Conservation (phyloP, 2,888 invertebrate species). For the Lagria hirta region DNA sequence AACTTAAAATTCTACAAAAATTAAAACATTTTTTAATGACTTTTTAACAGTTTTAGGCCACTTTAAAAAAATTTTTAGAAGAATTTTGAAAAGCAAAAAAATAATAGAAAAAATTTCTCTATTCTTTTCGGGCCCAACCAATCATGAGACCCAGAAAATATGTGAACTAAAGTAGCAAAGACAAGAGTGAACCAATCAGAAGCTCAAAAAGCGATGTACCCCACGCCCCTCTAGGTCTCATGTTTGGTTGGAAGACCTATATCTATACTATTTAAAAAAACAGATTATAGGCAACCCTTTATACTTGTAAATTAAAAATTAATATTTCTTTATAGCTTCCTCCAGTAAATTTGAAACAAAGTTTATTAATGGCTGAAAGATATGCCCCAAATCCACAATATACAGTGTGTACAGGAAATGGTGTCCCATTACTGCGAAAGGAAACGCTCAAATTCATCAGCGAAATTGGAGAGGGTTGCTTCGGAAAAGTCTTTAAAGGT, state of each 20-base stretch:
- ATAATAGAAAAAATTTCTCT: not conserved
- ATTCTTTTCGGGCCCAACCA: not conserved
- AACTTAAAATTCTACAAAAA: too few relatives aligned
- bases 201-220: too few relatives aligned
- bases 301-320: slow-evolving; percentile 3
- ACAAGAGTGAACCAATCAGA: too few relatives aligned
- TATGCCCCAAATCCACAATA: slow-evolving; percentile 79
- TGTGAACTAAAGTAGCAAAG: too few relatives aligned
- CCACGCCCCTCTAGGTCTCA: too few relatives aligned
- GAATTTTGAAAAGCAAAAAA: not conserved
- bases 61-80: not conserved
- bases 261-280: not conserved
- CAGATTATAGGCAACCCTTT: too few relatives aligned
- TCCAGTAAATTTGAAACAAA: slow-evolving; percentile 59
- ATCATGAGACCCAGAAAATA: too few relatives aligned
- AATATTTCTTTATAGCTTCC: slow-evolving; percentile 56
- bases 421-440: slow-evolving; percentile 64
- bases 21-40: not conserved
- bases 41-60: not conserved
- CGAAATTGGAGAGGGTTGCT: slow-evolving; percentile 85
- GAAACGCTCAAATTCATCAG: slow-evolving; percentile 70
- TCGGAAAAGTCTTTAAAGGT: slow-evolving; percentile 89
- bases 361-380: slow-evolving; percentile 67
- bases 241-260: too few relatives aligned
- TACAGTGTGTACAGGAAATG: slow-evolving; percentile 56